Percentiles rank a stretch among this genome's conserved stretches.
phyloP scores from a whole-genome alignment of 2,113 vertebrate species.

The Lagenorhynchus albirostris region DNA sequence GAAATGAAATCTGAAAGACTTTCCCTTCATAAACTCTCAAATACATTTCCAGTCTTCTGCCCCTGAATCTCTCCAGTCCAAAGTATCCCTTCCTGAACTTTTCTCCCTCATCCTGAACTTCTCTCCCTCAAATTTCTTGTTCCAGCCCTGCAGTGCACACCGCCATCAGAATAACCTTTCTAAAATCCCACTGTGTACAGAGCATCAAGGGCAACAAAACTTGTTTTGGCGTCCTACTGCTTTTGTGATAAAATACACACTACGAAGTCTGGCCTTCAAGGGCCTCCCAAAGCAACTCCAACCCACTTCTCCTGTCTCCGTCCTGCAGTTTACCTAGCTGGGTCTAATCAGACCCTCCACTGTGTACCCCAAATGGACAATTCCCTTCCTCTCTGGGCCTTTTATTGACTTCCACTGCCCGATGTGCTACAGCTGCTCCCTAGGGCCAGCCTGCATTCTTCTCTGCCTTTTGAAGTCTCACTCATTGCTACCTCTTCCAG shows the following conservation, averaged over 20 bases:
- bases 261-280: not conserved
- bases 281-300: not conserved
- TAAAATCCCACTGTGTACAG: not conserved
- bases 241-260: not conserved
- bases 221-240: not conserved
- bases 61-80: not conserved
- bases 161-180: not conserved
- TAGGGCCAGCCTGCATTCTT: not conserved
- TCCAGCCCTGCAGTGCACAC: not conserved
- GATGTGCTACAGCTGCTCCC: not conserved
- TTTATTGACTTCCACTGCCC: not conserved
- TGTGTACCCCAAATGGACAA: no score
- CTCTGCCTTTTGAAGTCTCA: not conserved
- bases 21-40: not conserved
- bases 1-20: not conserved
- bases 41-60: not conserved
- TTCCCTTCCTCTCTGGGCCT: not conserved
- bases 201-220: not conserved
- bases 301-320: not conserved
- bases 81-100: not conserved
- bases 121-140: not conserved
- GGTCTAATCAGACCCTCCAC: not conserved
- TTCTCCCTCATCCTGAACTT: not conserved
- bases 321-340: not conserved
- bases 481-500: not conserved